Evolutionary conservation across 2,113 vertebrate genomes (phyloP).

Genomic region (Brienomyrus brachyistius): DNA sequence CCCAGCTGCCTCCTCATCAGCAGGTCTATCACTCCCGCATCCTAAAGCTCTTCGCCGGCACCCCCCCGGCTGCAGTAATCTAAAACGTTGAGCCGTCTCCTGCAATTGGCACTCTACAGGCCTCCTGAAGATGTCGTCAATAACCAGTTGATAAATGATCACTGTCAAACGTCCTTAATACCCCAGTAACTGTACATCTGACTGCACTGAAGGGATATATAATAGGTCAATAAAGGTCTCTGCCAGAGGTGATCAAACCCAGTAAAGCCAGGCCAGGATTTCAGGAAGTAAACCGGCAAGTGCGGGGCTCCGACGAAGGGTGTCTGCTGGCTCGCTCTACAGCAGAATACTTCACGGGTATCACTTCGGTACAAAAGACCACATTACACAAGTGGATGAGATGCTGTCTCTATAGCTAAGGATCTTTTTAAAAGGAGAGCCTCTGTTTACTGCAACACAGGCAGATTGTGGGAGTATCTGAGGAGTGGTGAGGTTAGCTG

Average conservation of each 20-base stretch:
- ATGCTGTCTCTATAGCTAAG: neutral
- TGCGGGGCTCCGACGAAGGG: neutral
- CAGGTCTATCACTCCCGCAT: neutral
- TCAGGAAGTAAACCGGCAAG: neutral
- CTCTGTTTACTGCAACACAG: neutral
- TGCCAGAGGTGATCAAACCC: neutral
- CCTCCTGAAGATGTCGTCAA: neutral
- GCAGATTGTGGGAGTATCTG: neutral
- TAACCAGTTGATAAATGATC: neutral
- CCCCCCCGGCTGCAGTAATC: neutral
- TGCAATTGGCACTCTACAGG: neutral
- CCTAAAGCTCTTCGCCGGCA: neutral
- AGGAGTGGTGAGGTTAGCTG: neutral
- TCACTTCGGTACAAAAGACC: neutral
- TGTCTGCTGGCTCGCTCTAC: neutral
- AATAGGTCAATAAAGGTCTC: neutral
- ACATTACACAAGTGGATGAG: neutral
- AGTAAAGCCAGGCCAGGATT: neutral
- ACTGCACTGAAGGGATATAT: neutral
- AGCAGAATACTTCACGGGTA: neutral
- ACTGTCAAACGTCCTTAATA: neutral
- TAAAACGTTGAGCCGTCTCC: neutral
- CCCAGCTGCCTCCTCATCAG: neutral
- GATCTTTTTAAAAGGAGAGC: neutral
- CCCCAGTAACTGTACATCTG: neutral